Conservation (phyloP, 2,797 vertebrate species). For the Alca torda region DNA sequence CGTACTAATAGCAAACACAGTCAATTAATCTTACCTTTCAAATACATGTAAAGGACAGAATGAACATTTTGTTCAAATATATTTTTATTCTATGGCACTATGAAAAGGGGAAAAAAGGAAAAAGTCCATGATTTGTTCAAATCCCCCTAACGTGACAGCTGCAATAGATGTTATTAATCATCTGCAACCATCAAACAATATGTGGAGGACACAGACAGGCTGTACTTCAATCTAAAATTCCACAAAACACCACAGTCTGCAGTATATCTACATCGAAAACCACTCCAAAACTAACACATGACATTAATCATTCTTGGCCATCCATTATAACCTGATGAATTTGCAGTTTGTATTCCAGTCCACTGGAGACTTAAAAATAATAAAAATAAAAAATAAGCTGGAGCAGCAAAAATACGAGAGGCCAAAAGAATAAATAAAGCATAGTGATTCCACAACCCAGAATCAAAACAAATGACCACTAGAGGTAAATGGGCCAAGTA, state of each 20-base stretch:
- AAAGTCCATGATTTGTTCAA: neutral
- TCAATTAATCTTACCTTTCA: neutral
- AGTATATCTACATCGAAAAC: slow-evolving; percentile 31
- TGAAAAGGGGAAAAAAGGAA: neutral
- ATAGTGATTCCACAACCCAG: neutral
- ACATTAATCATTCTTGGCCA: slow-evolving; percentile 36
- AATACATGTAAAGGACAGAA: neutral
- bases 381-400: slow-evolving; percentile 39
- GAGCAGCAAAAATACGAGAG: slow-evolving; percentile 19
- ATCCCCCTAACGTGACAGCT: neutral
- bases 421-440: slow-evolving; percentile 25
- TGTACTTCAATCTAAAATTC: slow-evolving; percentile 34
- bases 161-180: slow-evolving; percentile 6
- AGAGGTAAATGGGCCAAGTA: neutral
- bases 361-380: neutral
- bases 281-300: slow-evolving; percentile 40
- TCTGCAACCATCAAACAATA: neutral
- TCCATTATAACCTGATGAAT: slow-evolving; percentile 27
- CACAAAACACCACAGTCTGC: slow-evolving; percentile 18
- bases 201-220: neutral
- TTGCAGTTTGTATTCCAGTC: slow-evolving; percentile 43
- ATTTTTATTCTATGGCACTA: neutral
- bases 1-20: neutral
- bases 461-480: neutral
- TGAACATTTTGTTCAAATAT: neutral